Evolutionary conservation across 2,888 invertebrate species (phyloP).

Genomic region (Odontothrips loti): DNA sequence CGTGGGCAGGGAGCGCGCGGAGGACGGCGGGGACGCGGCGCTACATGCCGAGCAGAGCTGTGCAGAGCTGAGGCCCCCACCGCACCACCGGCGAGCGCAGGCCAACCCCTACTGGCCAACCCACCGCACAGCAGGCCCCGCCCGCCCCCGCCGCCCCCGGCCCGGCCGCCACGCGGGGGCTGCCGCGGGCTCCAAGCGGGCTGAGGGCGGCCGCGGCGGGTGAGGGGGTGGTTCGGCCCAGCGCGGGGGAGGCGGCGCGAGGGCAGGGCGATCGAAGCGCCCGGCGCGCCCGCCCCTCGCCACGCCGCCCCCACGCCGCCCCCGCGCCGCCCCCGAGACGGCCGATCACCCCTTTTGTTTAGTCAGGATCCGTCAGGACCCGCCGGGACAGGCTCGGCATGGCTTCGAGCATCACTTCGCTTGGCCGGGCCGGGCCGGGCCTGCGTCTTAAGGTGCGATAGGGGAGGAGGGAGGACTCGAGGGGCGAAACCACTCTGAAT

Average conservation of each 20-base stretch:
- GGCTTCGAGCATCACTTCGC: neutral
- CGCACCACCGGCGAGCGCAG: neutral
- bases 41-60: neutral
- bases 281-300: neutral
- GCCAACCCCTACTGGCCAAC: neutral
- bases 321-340: neutral
- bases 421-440: neutral
- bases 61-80: neutral
- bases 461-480: neutral
- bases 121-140: neutral
- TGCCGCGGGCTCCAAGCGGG: neutral
- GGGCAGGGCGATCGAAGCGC: neutral
- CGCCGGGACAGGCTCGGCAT: neutral
- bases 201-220: neutral
- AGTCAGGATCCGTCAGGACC: neutral
- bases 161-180: neutral
- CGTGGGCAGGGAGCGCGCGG: neutral
- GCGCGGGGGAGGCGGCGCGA: neutral
- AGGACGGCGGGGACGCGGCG: neutral
- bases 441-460: neutral
- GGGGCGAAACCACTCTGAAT: too few relatives aligned
- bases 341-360: conserved; percentile 17
- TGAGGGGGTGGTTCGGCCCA: neutral
- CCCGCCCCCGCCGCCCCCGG: neutral
- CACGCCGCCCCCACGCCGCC: neutral